Evolutionary conservation across 2,113 vertebrate genomes (phyloP), one percentile per base, ranked within the genome.

Genomic region (Hydrolagus affinis): DNA sequence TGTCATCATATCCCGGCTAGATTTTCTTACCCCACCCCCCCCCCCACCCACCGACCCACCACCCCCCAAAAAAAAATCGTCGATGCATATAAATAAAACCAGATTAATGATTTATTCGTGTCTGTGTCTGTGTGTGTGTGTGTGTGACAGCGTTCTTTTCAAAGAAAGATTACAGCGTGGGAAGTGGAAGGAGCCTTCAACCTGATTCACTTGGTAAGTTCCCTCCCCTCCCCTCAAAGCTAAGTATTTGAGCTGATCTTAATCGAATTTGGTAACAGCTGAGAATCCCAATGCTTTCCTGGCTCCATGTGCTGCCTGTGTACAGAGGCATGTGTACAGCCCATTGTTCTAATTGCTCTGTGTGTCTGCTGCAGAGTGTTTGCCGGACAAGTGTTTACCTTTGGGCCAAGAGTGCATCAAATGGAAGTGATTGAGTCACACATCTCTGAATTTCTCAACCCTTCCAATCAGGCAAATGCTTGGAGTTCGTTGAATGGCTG

Each of bases 141-240:
- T 44, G 69, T 23, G 14, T 88, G 88, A 73, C 69, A 72, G 80
- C 85, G 66, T 86, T 86, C 85, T 86, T 86, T 73, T 75, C 85
- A 70, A 87, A 87, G 74, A 88, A 88, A 86, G 70, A 85, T 86
- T 85, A 85, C 85, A 87, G 77, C 60, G 73, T 85, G 86, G n/a
- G 86, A 87, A 77, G 57, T 86, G 85, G 85, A 87, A 86, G 70
- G 86, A 86, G 86, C 19, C 59, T 62, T 86, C 75, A 86, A 28
- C 19, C 25, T 77, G 68, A 86, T 56, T 70, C 75, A 30, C 86
- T 69, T 86, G 85, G 85, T 86, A 57, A 74, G 56, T 85, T 87
- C 0, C 28, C 21, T 28, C n/a, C 11, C 12, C 1, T 6, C 44
- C 44, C 9, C 3, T 19, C 8, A 44, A 30, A 77, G n/a, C 19